A percentile compares a stretch with the other conserved stretches of the same genome.
phyloP scores from a whole-genome alignment of 2,113 vertebrate species.

The Rousettus leschenaultii region DNA sequence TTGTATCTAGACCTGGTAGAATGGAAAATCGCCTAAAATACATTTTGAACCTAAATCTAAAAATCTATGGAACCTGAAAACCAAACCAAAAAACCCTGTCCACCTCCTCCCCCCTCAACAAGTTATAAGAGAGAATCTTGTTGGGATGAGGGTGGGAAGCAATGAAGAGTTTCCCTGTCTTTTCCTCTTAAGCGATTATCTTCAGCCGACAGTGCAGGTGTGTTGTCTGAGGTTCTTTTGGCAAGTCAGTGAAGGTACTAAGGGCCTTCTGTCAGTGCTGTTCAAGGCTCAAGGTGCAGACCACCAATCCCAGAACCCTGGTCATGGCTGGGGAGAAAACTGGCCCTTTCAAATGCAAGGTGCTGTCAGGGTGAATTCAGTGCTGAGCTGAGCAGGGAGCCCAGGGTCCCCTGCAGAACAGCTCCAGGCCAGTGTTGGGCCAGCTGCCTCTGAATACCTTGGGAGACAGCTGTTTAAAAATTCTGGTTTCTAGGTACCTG shows the following conservation, averaged over 20 bases:
- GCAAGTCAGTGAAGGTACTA: neutral
- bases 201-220: neutral
- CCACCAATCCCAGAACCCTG: neutral
- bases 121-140: neutral
- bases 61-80: neutral
- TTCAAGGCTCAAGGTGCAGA: neutral
- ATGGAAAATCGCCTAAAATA: neutral
- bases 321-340: rapidly evolving
- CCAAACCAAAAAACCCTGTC: neutral
- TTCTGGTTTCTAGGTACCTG: neutral
- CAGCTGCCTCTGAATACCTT: neutral
- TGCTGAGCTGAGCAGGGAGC: neutral
- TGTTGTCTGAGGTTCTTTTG: neutral
- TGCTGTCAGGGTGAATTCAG: neutral
- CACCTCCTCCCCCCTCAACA: too few species aligned
- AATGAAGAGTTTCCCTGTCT: too few species aligned
- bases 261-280: neutral
- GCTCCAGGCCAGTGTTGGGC: neutral
- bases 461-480: neutral
- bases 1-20: too few species aligned
- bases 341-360: neutral
- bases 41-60: neutral
- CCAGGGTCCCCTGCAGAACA: neutral
- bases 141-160: neutral
- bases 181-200: neutral